Conservation (phyloP, 2,797 vertebrate genomes). For the Sebastes wilsoni region DNA sequence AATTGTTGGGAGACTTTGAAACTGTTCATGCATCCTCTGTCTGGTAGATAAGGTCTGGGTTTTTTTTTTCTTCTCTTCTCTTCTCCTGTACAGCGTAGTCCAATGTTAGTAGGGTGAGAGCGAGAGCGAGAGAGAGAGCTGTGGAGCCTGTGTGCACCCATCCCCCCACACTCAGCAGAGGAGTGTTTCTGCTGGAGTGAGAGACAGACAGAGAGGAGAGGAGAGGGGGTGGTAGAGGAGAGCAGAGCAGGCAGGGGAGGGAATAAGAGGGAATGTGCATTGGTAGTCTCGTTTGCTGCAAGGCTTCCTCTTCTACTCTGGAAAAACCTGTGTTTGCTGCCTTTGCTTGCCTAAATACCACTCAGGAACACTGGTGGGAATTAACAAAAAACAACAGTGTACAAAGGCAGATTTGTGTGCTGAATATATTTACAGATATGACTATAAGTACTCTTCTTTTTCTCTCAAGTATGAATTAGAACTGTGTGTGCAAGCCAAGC, state of each 20-base stretch:
- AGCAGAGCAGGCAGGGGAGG: conserved; percentile 72
- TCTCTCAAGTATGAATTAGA: not conserved
- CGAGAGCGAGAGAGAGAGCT: conserved; percentile 29
- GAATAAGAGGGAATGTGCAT: conserved; percentile 77
- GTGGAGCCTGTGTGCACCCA: conserved; percentile 76
- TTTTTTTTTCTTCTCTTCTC: not conserved
- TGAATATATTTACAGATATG: not conserved
- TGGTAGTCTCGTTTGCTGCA: conserved; percentile 82
- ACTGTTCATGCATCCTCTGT: conserved; percentile 59
- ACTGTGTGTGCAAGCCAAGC: not conserved
- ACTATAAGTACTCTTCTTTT: not conserved
- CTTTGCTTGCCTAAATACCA: conserved; percentile 60
- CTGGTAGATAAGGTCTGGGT: conserved; percentile 67
- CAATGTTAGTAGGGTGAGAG: conserved; percentile 67
- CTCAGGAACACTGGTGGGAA: conserved; percentile 54
- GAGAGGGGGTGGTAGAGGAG: conserved; percentile 68
- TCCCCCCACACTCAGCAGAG: conserved; percentile 85
- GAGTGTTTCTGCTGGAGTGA: conserved; percentile 84
- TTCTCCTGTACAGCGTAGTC: conserved; percentile 58
- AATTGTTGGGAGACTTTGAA: conserved; percentile 70
- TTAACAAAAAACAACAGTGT: not conserved
- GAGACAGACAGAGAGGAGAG: conserved; percentile 77
- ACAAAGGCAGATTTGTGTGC: not conserved
- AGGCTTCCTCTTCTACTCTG: conserved; percentile 78
- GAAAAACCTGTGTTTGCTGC: conserved; percentile 72